Evolutionary conservation across 2,888 invertebrate genomes (phyloP).

Genomic region (Zaprionus obscuricornis): DNA sequence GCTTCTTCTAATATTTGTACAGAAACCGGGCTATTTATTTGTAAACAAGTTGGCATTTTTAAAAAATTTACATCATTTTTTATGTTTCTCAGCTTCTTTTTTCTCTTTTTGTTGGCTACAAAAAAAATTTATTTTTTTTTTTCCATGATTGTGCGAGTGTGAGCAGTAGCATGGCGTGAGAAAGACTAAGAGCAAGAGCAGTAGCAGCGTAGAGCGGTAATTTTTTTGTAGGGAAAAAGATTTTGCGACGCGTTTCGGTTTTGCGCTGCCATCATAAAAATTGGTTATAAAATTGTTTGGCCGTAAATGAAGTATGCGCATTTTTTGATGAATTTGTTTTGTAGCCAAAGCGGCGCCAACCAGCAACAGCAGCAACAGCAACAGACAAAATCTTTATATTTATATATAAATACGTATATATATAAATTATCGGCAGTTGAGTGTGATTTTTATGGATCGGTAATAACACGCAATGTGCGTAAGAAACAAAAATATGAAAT

Average conservation of each 20-base stretch:
- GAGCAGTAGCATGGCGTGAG: too few relatives aligned
- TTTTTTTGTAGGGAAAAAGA: too few relatives aligned
- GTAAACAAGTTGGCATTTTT: slow-evolving; percentile 72
- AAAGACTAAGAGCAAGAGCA: too few relatives aligned
- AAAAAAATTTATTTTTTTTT: slow-evolving; percentile 12
- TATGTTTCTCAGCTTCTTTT: slow-evolving; percentile 44
- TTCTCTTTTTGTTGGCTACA: slow-evolving; percentile 16
- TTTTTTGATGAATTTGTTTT: slow-evolving; percentile 73
- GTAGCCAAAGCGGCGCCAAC: slow-evolving; percentile 46
- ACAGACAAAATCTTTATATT: slow-evolving; percentile 9
- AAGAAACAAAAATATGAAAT: too few relatives aligned
- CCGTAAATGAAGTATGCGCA: slow-evolving; percentile 66
- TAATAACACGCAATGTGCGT: slow-evolving; percentile 38
- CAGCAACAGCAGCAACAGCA: too few relatives aligned
- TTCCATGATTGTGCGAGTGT: too few relatives aligned
- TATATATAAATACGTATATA: slow-evolving; percentile 14
- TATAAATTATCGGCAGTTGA: slow-evolving; percentile 42
- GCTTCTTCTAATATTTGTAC: slow-evolving; percentile 48
- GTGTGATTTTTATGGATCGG: slow-evolving; percentile 53
- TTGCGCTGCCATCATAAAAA: slow-evolving; percentile 56
- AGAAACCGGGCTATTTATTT: slow-evolving; percentile 63
- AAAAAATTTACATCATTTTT: slow-evolving; percentile 68
- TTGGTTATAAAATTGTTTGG: slow-evolving; percentile 73
- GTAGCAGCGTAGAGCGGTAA: too few relatives aligned
- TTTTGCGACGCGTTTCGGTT: too few relatives aligned